phyloP scores from a whole-genome alignment of 2,888 invertebrate genomes.

The Caenorhabditis sp. region DNA sequence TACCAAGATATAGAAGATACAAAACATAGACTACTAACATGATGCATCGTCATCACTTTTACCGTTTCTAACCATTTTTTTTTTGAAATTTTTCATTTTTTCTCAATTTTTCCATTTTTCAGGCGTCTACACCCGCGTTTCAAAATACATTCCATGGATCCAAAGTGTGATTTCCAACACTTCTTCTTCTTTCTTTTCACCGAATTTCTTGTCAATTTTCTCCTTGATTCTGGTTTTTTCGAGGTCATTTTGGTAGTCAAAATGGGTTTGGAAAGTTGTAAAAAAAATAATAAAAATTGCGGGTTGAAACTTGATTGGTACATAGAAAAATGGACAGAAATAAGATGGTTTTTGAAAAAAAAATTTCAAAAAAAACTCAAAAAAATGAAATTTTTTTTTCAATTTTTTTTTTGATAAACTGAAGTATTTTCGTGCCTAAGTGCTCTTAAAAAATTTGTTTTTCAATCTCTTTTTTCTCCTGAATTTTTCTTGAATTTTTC shows the following conservation, averaged over 20 bases:
- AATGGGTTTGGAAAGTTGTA: not conserved
- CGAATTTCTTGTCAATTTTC: slow-evolving; percentile 14
- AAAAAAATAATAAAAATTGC: not conserved
- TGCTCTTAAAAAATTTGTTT: too few species aligned
- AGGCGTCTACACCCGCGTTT: slow-evolving; percentile 74
- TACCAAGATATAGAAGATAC: too few species aligned
- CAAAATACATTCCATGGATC: slow-evolving; percentile 69
- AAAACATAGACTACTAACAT: too few species aligned
- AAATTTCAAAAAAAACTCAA: too few species aligned
- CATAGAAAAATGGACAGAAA: not conserved
- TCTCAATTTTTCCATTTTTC: slow-evolving; percentile 6
- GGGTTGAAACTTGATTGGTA: not conserved
- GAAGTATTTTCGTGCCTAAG: too few species aligned
- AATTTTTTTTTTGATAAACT: too few species aligned
- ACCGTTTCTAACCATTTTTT: too few species aligned
- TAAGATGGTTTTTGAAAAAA: not conserved
- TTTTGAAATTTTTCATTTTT: too few species aligned
- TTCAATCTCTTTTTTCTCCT: not conserved
- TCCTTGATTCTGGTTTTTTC: slow-evolving; percentile 15
- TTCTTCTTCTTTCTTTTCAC: slow-evolving; percentile 5
- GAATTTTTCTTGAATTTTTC: not conserved
- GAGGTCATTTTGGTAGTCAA: slow-evolving; percentile 28
- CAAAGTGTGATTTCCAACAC: slow-evolving; percentile 41
- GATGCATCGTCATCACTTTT: too few species aligned
- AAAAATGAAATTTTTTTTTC: too few species aligned